phyloP scores from a whole-genome alignment of 2,797 vertebrate species.

The Cryptoprocta ferox region DNA sequence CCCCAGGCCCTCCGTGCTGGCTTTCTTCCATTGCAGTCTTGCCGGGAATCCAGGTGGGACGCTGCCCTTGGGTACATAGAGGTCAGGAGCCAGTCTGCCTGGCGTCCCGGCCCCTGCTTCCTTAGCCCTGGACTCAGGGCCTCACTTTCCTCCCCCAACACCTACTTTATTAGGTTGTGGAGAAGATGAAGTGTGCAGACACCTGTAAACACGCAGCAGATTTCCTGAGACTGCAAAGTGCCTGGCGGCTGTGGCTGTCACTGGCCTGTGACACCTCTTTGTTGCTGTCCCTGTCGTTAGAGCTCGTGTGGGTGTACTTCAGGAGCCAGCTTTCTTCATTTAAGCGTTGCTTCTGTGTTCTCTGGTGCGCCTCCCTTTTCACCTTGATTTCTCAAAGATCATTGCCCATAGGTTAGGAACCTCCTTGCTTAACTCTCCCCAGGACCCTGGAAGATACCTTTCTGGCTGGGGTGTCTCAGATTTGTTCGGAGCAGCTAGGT shows the following conservation, averaged over 20 bases:
- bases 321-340: neutral
- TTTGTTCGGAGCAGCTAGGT: neutral
- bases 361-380: neutral
- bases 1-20: neutral
- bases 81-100: neutral
- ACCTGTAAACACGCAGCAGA: neutral
- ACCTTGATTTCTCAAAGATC: neutral
- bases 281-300: neutral
- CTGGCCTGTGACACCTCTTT: neutral
- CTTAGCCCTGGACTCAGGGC: neutral
- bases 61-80: neutral
- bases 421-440: neutral
- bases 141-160: neutral
- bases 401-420: neutral
- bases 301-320: neutral
- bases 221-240: neutral
- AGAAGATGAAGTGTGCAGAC: neutral
- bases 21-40: neutral
- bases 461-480: neutral
- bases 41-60: neutral
- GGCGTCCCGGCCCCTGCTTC: neutral
- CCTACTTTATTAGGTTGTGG: neutral
- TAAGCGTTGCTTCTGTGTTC: neutral
- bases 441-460: neutral
- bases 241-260: neutral